Evolutionary conservation across 2,113 vertebrate species (phyloP), one percentile per base, ranked within the genome.

Genomic region (Oxygymnocypris stewartii): DNA sequence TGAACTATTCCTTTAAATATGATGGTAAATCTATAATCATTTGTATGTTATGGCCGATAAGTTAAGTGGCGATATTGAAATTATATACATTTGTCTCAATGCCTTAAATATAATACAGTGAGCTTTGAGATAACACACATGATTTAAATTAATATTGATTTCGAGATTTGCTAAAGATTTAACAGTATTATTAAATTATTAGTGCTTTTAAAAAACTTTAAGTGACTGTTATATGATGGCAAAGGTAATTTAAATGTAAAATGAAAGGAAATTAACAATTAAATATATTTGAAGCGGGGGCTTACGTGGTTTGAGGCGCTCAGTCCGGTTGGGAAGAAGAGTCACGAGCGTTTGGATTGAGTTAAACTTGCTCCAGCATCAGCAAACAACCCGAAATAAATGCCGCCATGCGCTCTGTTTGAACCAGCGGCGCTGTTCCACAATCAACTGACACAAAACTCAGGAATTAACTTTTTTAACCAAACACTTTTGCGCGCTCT

Each of bases 401-500:
- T 37, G 31, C 28, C 18, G 18, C 16, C 49, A 10, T 11, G 28
- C 4, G 4, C 7, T 61, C 1, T 7, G 78, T 40, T 65, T 65
- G 23, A 81, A n/a, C n/a, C 57, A 28, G 37, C 20, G 14, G 57
- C 8, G 57, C 57, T 81, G 37, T 63, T 80, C 23, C 20, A 18
- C 59, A 44, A 44, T 25, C 23, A 42, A 54, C 54, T 25, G 31
- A 79, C 18, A 12, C 51, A 78, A 31, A 79, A 9, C 16, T 79
- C 18, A n/a, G 1, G 2, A 59, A 4, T 8, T 14, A 14, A 40
- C 31, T 59, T 61, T 61, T 9, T 16, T 4, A 37, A 80, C 11
- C 11, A 61, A 65, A 65, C 8, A n/a, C 12, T n/a, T n/a, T n/a
- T n/a, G 59, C 79, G 59, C 59, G n/a, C 59, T 28, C 79, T 81